These are phyloP conservation scores for Heteromurus nitidus DNA, from an alignment of 2,888 invertebrate genomes.

Conservation along the genomic window DNA sequence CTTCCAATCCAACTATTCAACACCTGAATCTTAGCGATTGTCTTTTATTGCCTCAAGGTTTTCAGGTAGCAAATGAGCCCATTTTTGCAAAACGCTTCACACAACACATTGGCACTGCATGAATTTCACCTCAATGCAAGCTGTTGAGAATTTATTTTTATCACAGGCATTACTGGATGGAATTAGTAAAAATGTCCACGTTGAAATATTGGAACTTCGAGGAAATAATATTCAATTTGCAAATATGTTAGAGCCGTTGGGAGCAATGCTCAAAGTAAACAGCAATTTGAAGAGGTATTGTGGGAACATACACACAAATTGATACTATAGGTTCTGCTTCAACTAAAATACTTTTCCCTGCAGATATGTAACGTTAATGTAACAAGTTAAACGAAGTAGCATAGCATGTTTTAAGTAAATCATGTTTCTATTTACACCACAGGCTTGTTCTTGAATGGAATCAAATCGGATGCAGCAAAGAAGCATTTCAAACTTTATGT, in stretches of 20 bases:
- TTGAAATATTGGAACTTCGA: constrained; percentile 75
- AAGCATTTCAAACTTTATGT: constrained; percentile 75
- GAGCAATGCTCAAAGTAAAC: constrained; percentile 75
- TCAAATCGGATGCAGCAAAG: constrained; percentile 75
- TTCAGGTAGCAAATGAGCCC: constrained; percentile 69
- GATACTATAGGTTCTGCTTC: too few species aligned
- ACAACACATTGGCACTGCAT: neutral
- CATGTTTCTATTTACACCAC: neutral
- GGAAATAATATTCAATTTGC: constrained; percentile 76
- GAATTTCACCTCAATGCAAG: too few species aligned
- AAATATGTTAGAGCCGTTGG: constrained; percentile 74
- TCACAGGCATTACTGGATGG: constrained; percentile 75
- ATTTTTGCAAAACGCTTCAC: too few species aligned
- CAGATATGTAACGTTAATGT: neutral
- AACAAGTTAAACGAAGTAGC: neutral
- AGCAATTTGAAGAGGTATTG: constrained; percentile 74
- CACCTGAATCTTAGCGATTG: constrained; percentile 76
- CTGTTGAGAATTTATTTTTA: too few species aligned
- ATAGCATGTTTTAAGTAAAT: too few species aligned
- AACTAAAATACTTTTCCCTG: too few species aligned
- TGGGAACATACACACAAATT: too few species aligned
- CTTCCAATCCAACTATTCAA: constrained; percentile 75
- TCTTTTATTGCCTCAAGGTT: constrained; percentile 75
- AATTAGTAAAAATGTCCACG: constrained; percentile 75
- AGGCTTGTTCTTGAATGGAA: constrained; percentile 76